Percentiles rank a stretch among this genome's conserved stretches.
Evolutionary conservation across 2,888 invertebrate genomes (phyloP).

Genomic region (Automeris io): DNA sequence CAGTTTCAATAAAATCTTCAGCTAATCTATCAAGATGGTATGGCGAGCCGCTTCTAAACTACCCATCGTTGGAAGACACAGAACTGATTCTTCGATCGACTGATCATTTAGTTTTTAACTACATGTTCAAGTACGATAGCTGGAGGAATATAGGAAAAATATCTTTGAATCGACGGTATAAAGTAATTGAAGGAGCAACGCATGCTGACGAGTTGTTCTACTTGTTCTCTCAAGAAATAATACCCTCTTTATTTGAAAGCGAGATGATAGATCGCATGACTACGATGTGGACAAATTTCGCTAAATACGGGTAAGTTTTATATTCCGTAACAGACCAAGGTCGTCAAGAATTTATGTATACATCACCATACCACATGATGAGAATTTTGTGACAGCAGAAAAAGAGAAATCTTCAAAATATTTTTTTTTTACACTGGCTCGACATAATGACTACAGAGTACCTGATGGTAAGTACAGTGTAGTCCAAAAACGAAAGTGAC

Average conservation of each 20-base stretch:
- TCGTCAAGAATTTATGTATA: background rate
- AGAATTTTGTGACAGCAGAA: too few species aligned
- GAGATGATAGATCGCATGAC: constrained; percentile 18
- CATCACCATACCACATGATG: too few species aligned
- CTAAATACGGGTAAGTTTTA: constrained; percentile 18
- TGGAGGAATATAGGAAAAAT: constrained; percentile 21
- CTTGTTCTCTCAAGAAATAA: constrained; percentile 15
- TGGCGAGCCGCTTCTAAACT: constrained; percentile 23
- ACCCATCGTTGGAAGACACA: constrained; percentile 20
- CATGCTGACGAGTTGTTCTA: constrained; percentile 29
- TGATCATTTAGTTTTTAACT: constrained; percentile 20
- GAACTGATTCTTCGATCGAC: constrained; percentile 15
- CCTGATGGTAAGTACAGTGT: too few species aligned
- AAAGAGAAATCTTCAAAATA: too few species aligned
- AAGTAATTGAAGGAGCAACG: constrained; percentile 16
- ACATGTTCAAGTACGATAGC: constrained; percentile 22
- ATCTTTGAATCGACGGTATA: constrained; percentile 5
- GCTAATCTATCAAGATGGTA: constrained; percentile 28
- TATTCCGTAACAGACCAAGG: background rate
- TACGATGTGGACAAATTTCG: constrained; percentile 22
- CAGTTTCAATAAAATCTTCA: constrained; percentile 28
- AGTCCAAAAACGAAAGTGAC: too few species aligned
- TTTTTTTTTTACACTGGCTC: too few species aligned
- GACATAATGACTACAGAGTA: too few species aligned
- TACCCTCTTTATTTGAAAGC: constrained; percentile 13